Evolutionary conservation across 2,113 vertebrate species (phyloP), one percentile per base, ranked within the genome.

Genomic region (Turdus rufiventris): DNA sequence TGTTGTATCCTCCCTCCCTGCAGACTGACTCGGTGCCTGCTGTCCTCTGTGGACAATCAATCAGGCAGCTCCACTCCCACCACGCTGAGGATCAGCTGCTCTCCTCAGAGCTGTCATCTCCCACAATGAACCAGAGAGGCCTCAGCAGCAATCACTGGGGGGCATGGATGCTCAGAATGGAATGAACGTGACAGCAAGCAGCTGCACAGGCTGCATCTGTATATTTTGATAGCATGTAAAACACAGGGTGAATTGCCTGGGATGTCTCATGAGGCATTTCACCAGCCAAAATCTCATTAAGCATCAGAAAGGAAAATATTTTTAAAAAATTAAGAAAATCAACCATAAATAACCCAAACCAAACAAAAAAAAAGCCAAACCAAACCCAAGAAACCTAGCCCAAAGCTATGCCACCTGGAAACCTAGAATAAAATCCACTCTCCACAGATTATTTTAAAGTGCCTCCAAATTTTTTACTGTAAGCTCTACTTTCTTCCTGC

Each of bases 141-240:
- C 81, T 60, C 38, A 36, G 83, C 76, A 92, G 79, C 48, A 94
- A 70, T 63, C 67, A 77, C 85, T 18, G 33, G 51, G 66, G 62
- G 94, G 45, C 67, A 58, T 4, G 48, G 85, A 88, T 81, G 82
- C 53, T 89, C 43, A 73, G 72, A 56, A 86, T 78, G 40, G 51
- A 83, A 95, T 25, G 74, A 80, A 81, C 77, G 73, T 88, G 92
- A 93, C 74, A 92, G 88, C 70, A 89, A 95, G 88, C 92, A 94
- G 88, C 96, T 96, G 90, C 92, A 83, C 40, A 66, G 47, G 61
- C 70, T 89, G 56, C 13, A 79, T 60, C 48, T 51, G 34, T 57
- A 2, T 60, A 88, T 84, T 88, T 85, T 57, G 88, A 58, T 54
- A 51, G 45, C 54, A 77, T 0, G 1, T 76, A 92, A 87, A 91